A percentile compares a stretch with the other conserved stretches of the same genome.
These are phyloP conservation scores for Melanophora roralis DNA, from an alignment of 2,888 invertebrate genomes.

Conservation along the genomic window DNA sequence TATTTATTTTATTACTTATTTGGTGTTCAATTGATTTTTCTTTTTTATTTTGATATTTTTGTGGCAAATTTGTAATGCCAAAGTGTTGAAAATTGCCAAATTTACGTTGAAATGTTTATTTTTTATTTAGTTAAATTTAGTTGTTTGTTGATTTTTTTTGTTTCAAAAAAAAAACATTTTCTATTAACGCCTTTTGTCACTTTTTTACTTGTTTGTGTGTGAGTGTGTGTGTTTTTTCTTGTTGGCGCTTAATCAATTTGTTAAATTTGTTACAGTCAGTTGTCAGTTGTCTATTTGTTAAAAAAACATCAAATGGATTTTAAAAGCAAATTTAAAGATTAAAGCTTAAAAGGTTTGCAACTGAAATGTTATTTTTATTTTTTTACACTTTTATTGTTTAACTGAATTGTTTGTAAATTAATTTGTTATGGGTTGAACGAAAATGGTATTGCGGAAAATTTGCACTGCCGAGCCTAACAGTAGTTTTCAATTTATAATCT, in stretches of 20 bases:
- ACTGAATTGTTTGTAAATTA: neutral
- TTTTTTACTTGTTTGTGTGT: slow-evolving; percentile 2
- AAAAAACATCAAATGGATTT: slow-evolving; percentile 10
- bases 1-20: slow-evolving; percentile 25
- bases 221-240: neutral
- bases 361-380: slow-evolving; percentile 22
- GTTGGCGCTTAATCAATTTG: slow-evolving; percentile 57
- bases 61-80: slow-evolving; percentile 67
- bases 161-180: slow-evolving; percentile 63
- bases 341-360: slow-evolving; percentile 34
- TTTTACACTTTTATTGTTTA: neutral
- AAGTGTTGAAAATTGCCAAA: slow-evolving; percentile 62
- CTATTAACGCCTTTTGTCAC: slow-evolving; percentile 63
- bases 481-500: no score
- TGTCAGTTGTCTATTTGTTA: slow-evolving; percentile 17
- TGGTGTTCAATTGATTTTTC: neutral
- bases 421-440: neutral
- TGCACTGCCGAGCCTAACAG: no score
- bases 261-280: slow-evolving; percentile 56
- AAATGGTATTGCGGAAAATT: neutral
- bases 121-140: slow-evolving; percentile 63
- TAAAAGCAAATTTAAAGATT: slow-evolving; percentile 26
- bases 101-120: slow-evolving; percentile 68
- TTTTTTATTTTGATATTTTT: slow-evolving; percentile 23
- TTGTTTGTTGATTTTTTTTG: slow-evolving; percentile 49